Evolutionary conservation across 1,140 invertebrate genomes (phyloP), one percentile per base, ranked within the genome.

Genomic region (Anastatus disparis): DNA sequence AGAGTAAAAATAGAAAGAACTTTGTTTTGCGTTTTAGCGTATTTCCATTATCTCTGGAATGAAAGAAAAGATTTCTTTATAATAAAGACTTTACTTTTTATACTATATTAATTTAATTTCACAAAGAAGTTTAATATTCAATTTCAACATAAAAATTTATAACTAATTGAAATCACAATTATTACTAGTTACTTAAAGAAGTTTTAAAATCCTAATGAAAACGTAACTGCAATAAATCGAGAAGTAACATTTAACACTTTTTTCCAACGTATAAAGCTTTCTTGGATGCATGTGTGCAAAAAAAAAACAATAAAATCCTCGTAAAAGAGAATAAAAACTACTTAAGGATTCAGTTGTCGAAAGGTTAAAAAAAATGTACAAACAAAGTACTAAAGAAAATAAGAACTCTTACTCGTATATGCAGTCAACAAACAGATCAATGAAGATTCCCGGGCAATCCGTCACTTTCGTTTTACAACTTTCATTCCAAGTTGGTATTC

Each of bases 401-500:
- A 62, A 70, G 35, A 67, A 68, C 53, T 73, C 53, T 73, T 71
- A 56, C 55, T 20, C 65, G 63, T 40, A 64, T n/a, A n/a, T n/a
- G n/a, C n/a, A n/a, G n/a, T 35, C 71, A 62, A 76, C 77, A 78
- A 78, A 78, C 75, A 74, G 75, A 78, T 79, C 77, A 76, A 78
- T 78, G 77, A 65, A 50, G 64, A 65, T 70, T 73, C 70, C 62
- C 55, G 73, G 17, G 64, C 73, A 20, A 65, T 56, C 63, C 65
- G 56, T 31, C 63, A 71, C 63, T 70, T 22, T 12, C 53, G 15
- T n/a, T n/a, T 35, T 56, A 46, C 46, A 55, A 58, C 55, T 75
- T 64, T 69, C 40, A n/a, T 29, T n/a, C 65, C 9, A 46, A 56
- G 9, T 40, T 35, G 31, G n/a, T n/a, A n/a, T n/a, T n/a, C n/a